A percentile compares a stretch with the other conserved stretches of the same genome.
phyloP scores from a whole-genome alignment of 2,888 invertebrate species.

The Periphyllus acericola region DNA sequence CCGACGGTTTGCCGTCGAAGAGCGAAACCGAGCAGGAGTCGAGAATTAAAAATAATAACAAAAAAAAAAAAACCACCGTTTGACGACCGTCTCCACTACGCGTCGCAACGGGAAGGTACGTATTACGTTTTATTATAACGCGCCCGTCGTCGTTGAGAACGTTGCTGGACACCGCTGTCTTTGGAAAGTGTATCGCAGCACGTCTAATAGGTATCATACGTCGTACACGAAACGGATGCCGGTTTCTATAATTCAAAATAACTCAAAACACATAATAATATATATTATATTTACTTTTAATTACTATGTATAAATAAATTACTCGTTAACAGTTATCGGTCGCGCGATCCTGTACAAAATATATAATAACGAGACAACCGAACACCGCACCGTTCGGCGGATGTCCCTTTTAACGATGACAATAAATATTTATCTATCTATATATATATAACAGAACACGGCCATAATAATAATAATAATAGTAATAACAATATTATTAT shows the following conservation, averaged over 20 bases:
- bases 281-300: not conserved
- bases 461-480: not conserved
- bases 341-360: not conserved
- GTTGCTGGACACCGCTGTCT: not conserved
- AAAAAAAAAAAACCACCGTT: not conserved
- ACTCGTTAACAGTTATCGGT: not conserved
- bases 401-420: not conserved
- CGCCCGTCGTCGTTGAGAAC: not conserved
- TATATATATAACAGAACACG: no score
- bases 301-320: slow-evolving; percentile 13
- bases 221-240: not conserved
- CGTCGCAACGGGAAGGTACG: no score
- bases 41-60: no score
- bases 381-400: not conserved
- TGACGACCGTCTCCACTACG: no score
- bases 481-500: not conserved
- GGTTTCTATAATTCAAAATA: slow-evolving; percentile 18
- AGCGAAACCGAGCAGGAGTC: no score
- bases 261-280: slow-evolving; percentile 12
- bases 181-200: not conserved
- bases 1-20: no score
- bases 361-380: not conserved
- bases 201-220: not conserved
- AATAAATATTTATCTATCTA: no score
- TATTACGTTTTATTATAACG: no score